Conservation (phyloP, 1,140 invertebrate species). For the Maniola jurtina region DNA sequence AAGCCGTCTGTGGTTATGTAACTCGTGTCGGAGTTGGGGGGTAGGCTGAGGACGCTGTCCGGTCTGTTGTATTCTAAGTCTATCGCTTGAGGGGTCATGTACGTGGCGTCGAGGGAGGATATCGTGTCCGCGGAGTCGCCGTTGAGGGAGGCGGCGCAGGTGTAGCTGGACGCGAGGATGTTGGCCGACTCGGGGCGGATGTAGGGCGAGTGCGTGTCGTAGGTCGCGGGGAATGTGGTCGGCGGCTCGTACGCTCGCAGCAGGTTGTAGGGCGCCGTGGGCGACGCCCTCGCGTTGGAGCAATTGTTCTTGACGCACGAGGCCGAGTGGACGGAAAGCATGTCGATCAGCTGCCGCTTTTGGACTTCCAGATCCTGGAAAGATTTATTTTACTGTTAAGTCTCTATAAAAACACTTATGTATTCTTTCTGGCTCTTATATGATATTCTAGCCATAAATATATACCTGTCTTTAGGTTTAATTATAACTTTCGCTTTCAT, state of each 20-base stretch:
- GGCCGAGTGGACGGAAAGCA: conserved; percentile 85
- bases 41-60: conserved; percentile 71
- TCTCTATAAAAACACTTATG: not conserved
- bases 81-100: conserved; percentile 55
- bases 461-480: too few species aligned
- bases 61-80: conserved; percentile 62
- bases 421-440: too few species aligned
- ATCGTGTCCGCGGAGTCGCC: conserved; percentile 67
- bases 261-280: conserved; percentile 62
- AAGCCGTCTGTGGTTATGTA: conserved; percentile 68
- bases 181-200: conserved; percentile 76
- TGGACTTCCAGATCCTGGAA: conserved; percentile 86
- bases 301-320: conserved; percentile 84
- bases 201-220: conserved; percentile 72
- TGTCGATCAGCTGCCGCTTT: conserved; percentile 85
- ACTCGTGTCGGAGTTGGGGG: conserved; percentile 49
- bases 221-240: conserved; percentile 63
- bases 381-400: not conserved
- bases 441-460: too few species aligned
- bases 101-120: conserved; percentile 60
- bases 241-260: conserved; percentile 69
- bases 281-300: conserved; percentile 50
- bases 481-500: too few species aligned
- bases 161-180: conserved; percentile 76
- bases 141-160: conserved; percentile 59